These are phyloP conservation scores for Drosophila prostipennis DNA, from an alignment of 2,888 invertebrate genomes.

Conservation along the genomic window DNA sequence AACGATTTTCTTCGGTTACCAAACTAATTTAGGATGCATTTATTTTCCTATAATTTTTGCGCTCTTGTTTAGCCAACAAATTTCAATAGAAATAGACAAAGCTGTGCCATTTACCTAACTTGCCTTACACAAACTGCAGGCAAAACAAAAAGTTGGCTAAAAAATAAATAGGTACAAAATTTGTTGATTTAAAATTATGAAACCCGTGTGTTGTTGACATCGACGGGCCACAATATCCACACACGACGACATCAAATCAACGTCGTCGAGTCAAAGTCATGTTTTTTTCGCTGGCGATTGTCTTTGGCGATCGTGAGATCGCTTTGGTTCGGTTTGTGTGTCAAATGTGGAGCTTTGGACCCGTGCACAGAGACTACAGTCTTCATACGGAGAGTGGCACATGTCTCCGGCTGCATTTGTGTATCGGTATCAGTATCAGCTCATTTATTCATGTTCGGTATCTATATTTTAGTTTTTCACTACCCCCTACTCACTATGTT, in stretches of 20 bases:
- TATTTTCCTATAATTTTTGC: too few relatives aligned
- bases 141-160: conserved; percentile 24
- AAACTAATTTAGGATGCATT: too few relatives aligned
- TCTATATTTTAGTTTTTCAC: conserved; percentile 17
- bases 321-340: conserved; percentile 42
- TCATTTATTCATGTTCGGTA: conserved; percentile 48
- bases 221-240: conserved; percentile 9
- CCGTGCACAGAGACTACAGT: conserved; percentile 7
- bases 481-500: conserved; percentile 8
- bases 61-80: too few relatives aligned
- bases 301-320: conserved; percentile 51
- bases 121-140: conserved; percentile 14
- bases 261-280: conserved; percentile 36
- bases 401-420: conserved; percentile 58
- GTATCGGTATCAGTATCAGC: conserved; percentile 27
- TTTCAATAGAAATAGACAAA: conserved; percentile 56
- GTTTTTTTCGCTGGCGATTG: conserved; percentile 48
- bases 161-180: conserved; percentile 60
- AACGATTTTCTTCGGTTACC: too few relatives aligned
- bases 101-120: conserved; percentile 51
- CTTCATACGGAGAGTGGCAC: conserved; percentile 47
- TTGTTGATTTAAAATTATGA: conserved; percentile 65
- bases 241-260: conserved; percentile 31
- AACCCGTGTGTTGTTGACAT: conserved; percentile 50
- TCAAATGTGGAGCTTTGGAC: conserved; percentile 51